A percentile compares a stretch with the other conserved stretches of the same genome.
phyloP scores from a whole-genome alignment of 2,113 vertebrate species.

The Sinocyclocheilus maitianheensis region DNA sequence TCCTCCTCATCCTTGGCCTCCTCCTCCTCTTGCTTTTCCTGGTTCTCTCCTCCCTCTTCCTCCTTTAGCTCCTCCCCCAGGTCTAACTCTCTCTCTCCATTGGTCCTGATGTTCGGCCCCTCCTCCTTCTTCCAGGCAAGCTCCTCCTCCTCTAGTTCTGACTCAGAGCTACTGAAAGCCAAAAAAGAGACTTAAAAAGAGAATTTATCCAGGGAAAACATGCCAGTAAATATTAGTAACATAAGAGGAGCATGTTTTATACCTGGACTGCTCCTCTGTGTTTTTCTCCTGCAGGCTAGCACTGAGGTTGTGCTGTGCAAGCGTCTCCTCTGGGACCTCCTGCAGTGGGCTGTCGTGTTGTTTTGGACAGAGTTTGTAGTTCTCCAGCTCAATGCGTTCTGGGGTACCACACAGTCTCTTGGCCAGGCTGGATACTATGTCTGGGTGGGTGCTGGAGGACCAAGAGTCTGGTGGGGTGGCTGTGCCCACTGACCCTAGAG shows the following conservation, averaged over 20 bases:
- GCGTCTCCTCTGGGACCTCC: slow-evolving; percentile 88
- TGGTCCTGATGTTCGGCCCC: slow-evolving; percentile 75
- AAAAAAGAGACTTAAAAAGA: slow-evolving; percentile 1
- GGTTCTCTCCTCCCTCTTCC: slow-evolving; percentile 64
- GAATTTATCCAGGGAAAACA: not conserved
- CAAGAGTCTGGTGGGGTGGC: slow-evolving; percentile 53
- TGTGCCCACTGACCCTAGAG: slow-evolving; percentile 53
- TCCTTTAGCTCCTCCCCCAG: slow-evolving; percentile 58
- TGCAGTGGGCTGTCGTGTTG: slow-evolving; percentile 59
- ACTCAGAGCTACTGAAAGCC: slow-evolving; percentile 84
- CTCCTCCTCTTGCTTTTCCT: slow-evolving; percentile 55
- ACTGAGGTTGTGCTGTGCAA: slow-evolving; percentile 87
- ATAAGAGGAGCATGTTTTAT: slow-evolving; percentile 23
- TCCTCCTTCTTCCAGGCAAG: slow-evolving; percentile 80
- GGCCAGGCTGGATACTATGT: slow-evolving; percentile 75
- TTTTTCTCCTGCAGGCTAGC: slow-evolving; percentile 76
- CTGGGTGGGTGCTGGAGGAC: slow-evolving; percentile 49
- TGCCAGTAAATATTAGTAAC: not conserved
- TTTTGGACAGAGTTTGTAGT: slow-evolving; percentile 75
- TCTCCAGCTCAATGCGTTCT: slow-evolving; percentile 91
- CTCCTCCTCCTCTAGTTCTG: slow-evolving; percentile 82
- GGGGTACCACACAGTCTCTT: slow-evolving; percentile 81
- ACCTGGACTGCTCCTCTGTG: slow-evolving; percentile 80
- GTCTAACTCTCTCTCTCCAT: slow-evolving; percentile 69
- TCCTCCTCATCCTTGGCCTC: slow-evolving; percentile 49